Conservation (phyloP, 2,888 invertebrate species). For the Notocelia uddmanniana region DNA sequence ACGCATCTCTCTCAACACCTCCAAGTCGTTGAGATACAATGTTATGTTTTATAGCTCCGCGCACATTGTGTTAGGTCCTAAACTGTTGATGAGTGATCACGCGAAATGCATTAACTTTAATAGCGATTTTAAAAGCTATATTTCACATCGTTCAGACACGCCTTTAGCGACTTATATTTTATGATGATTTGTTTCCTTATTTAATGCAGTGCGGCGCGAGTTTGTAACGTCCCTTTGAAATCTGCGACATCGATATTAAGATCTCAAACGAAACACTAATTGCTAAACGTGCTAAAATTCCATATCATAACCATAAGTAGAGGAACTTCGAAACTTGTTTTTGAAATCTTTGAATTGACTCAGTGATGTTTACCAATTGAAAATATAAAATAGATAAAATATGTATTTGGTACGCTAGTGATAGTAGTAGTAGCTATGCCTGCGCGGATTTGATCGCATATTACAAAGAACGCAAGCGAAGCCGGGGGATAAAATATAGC, state of each 20-base stretch:
- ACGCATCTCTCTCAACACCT: slow-evolving; percentile 84
- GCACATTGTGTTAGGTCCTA: slow-evolving; percentile 83
- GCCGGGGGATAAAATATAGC: no score
- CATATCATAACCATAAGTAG: neutral
- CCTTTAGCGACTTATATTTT: slow-evolving; percentile 78
- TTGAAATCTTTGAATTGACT: neutral
- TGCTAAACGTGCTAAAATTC: neutral
- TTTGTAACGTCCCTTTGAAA: slow-evolving; percentile 63
- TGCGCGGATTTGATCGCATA: no score
- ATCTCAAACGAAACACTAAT: slow-evolving; percentile 49
- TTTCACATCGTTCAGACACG: slow-evolving; percentile 79
- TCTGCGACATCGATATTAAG: slow-evolving; percentile 64
- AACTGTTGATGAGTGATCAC: slow-evolving; percentile 84
- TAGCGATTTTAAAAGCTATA: slow-evolving; percentile 83
- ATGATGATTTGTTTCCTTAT: slow-evolving; percentile 84
- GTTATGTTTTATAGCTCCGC: slow-evolving; percentile 78
- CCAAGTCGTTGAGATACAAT: slow-evolving; percentile 75
- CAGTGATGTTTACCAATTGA: no score
- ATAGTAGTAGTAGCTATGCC: no score
- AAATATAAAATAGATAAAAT: no score
- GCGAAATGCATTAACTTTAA: slow-evolving; percentile 81
- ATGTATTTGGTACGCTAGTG: no score
- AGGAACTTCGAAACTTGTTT: no score
- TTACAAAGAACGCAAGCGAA: no score
- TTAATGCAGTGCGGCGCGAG: slow-evolving; percentile 60